These are phyloP conservation scores for Campylorhamphus procurvoides DNA, from an alignment of 2,113 vertebrate species.

Conservation along the genomic window DNA sequence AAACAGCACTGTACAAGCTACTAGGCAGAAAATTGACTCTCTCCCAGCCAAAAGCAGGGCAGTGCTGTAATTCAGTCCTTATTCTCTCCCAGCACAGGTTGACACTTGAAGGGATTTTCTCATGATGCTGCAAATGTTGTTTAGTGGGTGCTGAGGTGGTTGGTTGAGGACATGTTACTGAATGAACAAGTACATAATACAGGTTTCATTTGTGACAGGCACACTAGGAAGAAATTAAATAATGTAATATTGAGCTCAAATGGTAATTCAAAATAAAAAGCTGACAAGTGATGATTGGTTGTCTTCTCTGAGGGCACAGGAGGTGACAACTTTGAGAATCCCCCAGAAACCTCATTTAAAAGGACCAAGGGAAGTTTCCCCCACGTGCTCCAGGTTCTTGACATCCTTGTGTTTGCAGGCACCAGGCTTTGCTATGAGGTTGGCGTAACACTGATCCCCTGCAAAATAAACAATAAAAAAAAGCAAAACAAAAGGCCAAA, in stretches of 20 bases:
- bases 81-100: too few species aligned
- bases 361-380: background rate
- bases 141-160: background rate
- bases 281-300: background rate
- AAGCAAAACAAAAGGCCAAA: background rate
- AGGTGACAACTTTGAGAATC: background rate
- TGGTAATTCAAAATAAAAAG: background rate
- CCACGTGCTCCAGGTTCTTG: background rate
- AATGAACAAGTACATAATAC: background rate
- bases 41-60: background rate
- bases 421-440: background rate
- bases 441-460: background rate
- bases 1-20: background rate
- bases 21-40: background rate
- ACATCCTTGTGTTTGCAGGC: background rate
- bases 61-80: background rate
- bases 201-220: background rate
- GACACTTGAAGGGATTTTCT: background rate
- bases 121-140: background rate
- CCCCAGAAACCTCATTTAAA: background rate
- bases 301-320: background rate
- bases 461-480: background rate
- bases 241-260: background rate
- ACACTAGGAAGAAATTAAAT: background rate
- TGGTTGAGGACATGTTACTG: background rate